phyloP scores from a whole-genome alignment of 64 coral and sea anemone genomes.

The Montipora capricornis region DNA sequence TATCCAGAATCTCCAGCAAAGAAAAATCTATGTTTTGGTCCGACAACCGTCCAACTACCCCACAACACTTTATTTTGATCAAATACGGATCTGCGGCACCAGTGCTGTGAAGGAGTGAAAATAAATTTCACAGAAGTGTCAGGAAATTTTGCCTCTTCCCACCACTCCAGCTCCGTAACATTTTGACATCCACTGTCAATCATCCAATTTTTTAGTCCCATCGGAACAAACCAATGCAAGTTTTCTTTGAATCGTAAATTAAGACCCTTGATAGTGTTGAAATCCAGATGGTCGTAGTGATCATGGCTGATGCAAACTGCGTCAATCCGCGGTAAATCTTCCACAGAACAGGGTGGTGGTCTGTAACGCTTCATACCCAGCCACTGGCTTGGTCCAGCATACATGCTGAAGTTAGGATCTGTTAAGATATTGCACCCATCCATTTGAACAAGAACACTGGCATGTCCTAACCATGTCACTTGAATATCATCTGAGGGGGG shows the following conservation, averaged over 20 bases:
- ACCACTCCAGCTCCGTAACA: conserved; percentile 90
- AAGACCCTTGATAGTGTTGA: conserved; percentile 55
- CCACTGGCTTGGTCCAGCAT: conserved; percentile 44
- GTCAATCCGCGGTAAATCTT: conserved; percentile 81
- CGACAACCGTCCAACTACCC: conserved; percentile 91
- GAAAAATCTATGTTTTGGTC: conserved; percentile 82
- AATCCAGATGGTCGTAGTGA: conserved; percentile 93
- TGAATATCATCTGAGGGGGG: conserved; percentile 52
- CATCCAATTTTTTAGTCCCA: conserved; percentile 83
- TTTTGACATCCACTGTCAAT: conserved; percentile 64
- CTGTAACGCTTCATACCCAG: conserved; percentile 79
- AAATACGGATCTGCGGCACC: conserved; percentile 72
- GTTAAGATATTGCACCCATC: conserved; percentile 73
- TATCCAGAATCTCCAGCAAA: conserved; percentile 96
- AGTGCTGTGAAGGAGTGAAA: conserved; percentile 90
- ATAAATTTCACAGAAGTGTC: conserved; percentile 69
- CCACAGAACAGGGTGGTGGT: conserved; percentile 76
- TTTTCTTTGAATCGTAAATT: conserved; percentile 60
- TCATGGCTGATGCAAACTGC: conserved; percentile 93
- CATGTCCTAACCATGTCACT: conserved; percentile 86
- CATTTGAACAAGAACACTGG: conserved; percentile 73
- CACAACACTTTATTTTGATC: conserved; percentile 90
- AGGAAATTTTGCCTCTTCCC: conserved; percentile 56
- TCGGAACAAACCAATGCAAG: conserved; percentile 88
- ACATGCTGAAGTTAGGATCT: conserved; percentile 70